phyloP scores from a whole-genome alignment of 2,113 vertebrate genomes.

The Megaceryle maxima region DNA sequence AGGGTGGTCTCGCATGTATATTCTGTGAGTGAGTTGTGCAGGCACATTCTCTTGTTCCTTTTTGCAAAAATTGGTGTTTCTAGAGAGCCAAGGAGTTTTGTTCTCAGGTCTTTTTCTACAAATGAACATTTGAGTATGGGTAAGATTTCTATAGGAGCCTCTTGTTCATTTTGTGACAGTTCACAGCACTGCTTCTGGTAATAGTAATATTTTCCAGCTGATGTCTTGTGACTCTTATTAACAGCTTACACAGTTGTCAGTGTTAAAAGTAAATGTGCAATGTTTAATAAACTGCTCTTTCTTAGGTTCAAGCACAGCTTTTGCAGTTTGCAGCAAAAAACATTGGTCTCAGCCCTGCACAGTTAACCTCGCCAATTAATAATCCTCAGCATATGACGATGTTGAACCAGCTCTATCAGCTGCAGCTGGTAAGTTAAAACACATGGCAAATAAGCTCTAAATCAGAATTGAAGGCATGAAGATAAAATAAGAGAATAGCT shows the following conservation, averaged over 20 bases:
- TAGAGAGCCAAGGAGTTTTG: background rate
- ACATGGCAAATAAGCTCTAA: background rate
- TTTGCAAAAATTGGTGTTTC: background rate
- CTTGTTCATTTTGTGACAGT: background rate
- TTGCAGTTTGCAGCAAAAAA: constrained; percentile 99
- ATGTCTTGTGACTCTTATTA: background rate
- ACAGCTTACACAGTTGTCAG: background rate
- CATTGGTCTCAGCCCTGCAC: constrained; percentile 99
- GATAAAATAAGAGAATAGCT: background rate
- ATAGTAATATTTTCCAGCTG: background rate
- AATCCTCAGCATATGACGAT: constrained; percentile 99
- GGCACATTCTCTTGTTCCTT: background rate
- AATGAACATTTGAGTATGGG: background rate
- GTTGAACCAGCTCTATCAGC: constrained; percentile 99
- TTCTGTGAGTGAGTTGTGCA: background rate
- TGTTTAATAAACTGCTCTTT: background rate
- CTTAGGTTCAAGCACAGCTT: constrained; percentile 99
- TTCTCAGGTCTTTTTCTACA: background rate
- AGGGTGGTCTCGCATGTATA: background rate
- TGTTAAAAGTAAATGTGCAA: background rate
- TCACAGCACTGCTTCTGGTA: background rate
- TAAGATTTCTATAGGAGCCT: background rate
- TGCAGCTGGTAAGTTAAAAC: constrained; percentile 93
- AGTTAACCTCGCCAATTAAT: constrained; percentile 99
- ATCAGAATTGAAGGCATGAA: background rate